Evolutionary conservation across 2,888 invertebrate genomes (phyloP), one percentile per base, ranked within the genome.

Genomic region (Taphrorychus bicolor): DNA sequence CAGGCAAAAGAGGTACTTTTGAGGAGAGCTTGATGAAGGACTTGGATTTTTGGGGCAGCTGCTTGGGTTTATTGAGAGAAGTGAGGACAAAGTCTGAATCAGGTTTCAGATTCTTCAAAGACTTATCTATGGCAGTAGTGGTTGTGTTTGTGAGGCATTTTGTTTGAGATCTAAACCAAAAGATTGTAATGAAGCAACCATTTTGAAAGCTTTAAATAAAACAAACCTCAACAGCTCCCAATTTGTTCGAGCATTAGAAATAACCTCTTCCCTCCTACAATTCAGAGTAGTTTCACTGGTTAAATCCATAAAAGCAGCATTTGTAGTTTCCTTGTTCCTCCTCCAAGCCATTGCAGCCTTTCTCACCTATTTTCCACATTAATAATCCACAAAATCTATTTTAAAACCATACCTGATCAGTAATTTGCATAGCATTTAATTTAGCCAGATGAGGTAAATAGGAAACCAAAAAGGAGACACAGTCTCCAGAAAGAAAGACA

Each of bases 231-330:
- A 82, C 54, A 93, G 81, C 79, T 94, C 93, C 93, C 93, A 94
- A 78, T 93, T 94, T n/a, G 92, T 92, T 71, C 92, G 87, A 1
- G 93, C 93, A 77, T 93, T 93, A 42, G 92, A 90, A 71, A 94
- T 94, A 2, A 93, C 89, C 80, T 93, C 92, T 79, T 93, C 93
- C n/a, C 93, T 84, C 0, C 89, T 85, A 40, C 89, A 89, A 71
- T 84, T 86, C 42, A 83, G 77, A 57, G 83, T 83, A 9, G 87
- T 85, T 73, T 88, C 87, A 51, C 85, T 84, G 42, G 86, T 85
- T 19, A 90, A 84, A 58, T 89, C 88, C 75, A 88, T 87, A 72
- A 88, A 89, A 1, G 88, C 86, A 2, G 88, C 85, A 73, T 87
- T 89, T n/a, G 88, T 87, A 48, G 87, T 86, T 79, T 93, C 93